Percentiles rank a stretch among this genome's conserved stretches.
These are phyloP conservation scores for Clusia tigrina DNA, from an alignment of 2,888 invertebrate species.

Conservation along the genomic window DNA sequence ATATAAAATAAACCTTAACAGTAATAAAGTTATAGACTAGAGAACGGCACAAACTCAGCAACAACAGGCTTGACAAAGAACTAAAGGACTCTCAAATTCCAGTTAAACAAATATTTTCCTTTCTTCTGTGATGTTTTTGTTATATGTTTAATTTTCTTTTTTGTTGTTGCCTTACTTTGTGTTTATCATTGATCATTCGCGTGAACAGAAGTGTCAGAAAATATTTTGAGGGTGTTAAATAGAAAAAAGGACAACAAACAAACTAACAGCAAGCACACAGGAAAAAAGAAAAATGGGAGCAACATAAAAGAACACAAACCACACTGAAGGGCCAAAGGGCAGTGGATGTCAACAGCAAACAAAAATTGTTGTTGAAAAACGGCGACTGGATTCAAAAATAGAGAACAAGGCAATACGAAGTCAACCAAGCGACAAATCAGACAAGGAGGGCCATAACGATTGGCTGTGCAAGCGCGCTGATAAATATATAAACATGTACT, in stretches of 20 bases:
- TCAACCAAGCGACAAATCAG: background rate
- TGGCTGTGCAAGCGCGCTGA: background rate
- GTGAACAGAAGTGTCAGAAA: conserved; percentile 3
- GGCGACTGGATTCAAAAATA: background rate
- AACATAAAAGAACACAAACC: background rate
- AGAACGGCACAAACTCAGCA: background rate
- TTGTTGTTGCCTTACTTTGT: background rate
- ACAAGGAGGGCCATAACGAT: background rate
- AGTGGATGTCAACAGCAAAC: background rate
- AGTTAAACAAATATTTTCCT: conserved; percentile 5
- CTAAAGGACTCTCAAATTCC: background rate
- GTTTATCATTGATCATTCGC: conserved; percentile 6
- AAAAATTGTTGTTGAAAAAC: background rate
- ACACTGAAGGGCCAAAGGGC: background rate
- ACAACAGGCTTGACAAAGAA: background rate
- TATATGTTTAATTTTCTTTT: background rate
- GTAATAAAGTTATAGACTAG: background rate
- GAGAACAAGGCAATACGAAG: background rate
- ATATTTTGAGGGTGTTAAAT: conserved; percentile 6
- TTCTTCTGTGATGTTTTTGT: background rate
- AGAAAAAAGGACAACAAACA: background rate
- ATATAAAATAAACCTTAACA: background rate
- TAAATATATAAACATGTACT: too few species aligned
- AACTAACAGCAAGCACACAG: background rate
- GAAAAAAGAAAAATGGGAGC: background rate